Evolutionary conservation across 2,113 vertebrate genomes (phyloP), one percentile per base, ranked within the genome.

Genomic region (Pogonocichla stellata): DNA sequence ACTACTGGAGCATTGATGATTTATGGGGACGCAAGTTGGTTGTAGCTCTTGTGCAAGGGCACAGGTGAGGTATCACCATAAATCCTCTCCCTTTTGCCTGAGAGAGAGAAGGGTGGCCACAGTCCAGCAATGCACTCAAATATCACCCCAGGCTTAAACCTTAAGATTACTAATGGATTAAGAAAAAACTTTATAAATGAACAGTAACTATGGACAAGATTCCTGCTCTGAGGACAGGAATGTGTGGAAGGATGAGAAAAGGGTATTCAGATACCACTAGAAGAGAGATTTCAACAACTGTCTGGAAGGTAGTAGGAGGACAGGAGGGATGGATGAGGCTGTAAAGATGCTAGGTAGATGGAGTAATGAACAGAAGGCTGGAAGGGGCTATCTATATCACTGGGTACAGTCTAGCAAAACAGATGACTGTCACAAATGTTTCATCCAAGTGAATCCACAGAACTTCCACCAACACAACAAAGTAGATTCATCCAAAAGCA

Each of bases 241-340:
- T n/a, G 38, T 62, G 34, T 2, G 1, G 47, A 90, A 92, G 45
- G 67, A 64, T 16, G 18, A 92, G 60, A 71, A 91, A 86, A 83
- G 31, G 51, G n/a, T 58, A 80, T 67, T 74, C 23, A 5, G 58
- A 92, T 74, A 66, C 38, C 72, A 75, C 1, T 0, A 47, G 38
- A 85, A 62, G 74, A 94, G 34, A 70, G 74, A 93, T 64, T 92
- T 86, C 45, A 90, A 74, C 90, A 90, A 67, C 71, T 90, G 75
- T 61, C 40, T 88, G 67, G 25, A 83, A 92, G 43, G 74, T 57
- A 67, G 54, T 20, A 43, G 50, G 58, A 91, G 38, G 56, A 82
- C 0, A 92, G 75, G 28, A 67, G 36, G 26, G 42, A 88, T 24
- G 23, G 60, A 78, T 54, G 29, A 67, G 53, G n/a, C 47, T 79